These are phyloP conservation scores for Torymus aiolomorphi DNA, from an alignment of 2,888 invertebrate species.

Conservation along the genomic window DNA sequence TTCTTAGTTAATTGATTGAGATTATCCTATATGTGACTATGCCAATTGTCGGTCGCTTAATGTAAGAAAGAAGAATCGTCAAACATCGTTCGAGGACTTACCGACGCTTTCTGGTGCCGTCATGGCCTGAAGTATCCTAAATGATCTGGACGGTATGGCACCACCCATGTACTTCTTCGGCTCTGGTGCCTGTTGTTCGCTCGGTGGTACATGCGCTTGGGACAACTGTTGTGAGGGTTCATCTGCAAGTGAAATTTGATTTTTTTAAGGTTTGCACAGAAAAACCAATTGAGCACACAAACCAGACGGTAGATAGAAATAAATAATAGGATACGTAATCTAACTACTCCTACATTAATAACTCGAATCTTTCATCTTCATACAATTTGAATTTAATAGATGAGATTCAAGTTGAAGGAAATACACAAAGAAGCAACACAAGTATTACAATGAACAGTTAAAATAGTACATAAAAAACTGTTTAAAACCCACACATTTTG, in stretches of 20 bases:
- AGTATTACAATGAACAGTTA: too few relatives aligned
- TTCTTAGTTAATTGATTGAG: slow-evolving; percentile 5
- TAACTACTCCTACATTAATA: too few relatives aligned
- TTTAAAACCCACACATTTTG: slow-evolving; percentile 3
- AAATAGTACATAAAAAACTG: too few relatives aligned
- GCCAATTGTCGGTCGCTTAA: slow-evolving; percentile 36
- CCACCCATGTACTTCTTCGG: slow-evolving; percentile 86
- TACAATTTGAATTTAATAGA: too few relatives aligned
- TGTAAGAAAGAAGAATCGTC: slow-evolving; percentile 35
- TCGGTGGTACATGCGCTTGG: slow-evolving; percentile 77
- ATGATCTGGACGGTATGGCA: slow-evolving; percentile 88
- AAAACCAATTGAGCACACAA: too few relatives aligned
- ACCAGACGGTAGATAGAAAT: too few relatives aligned
- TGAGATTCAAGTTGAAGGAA: too few relatives aligned
- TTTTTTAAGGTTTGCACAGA: background rate
- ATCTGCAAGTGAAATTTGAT: slow-evolving; percentile 55
- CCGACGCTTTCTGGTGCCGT: slow-evolving; percentile 83
- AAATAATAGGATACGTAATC: too few relatives aligned
- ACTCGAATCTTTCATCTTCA: too few relatives aligned
- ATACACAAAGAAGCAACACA: too few relatives aligned
- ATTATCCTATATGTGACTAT: slow-evolving; percentile 18
- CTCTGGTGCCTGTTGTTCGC: slow-evolving; percentile 81
- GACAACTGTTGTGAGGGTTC: slow-evolving; percentile 50
- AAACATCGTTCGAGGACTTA: slow-evolving; percentile 73
- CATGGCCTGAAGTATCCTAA: slow-evolving; percentile 88